These are phyloP conservation scores for Cantharis lateralis DNA, from an alignment of 2,888 invertebrate genomes.

Conservation along the genomic window DNA sequence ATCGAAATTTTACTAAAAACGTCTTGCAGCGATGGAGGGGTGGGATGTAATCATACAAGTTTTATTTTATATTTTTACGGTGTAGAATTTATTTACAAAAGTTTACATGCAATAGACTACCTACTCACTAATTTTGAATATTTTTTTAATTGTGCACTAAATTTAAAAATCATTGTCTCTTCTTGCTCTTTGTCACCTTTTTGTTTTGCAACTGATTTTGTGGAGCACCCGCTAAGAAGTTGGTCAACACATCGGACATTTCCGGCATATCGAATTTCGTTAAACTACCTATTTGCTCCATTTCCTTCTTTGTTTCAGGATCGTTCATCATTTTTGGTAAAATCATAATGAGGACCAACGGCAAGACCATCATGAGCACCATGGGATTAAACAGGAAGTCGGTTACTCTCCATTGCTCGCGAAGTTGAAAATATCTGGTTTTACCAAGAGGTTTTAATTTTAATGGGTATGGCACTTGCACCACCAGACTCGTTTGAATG, in stretches of 20 bases:
- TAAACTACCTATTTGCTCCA: conserved; percentile 86
- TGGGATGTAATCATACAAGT: background rate
- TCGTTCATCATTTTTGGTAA: conserved; percentile 97
- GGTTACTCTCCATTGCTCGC: conserved; percentile 96
- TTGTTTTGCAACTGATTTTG: conserved; percentile 42
- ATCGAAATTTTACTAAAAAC: too few species aligned
- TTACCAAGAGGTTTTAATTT: conserved; percentile 82
- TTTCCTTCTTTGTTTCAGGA: conserved; percentile 94
- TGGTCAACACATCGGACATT: conserved; percentile 93
- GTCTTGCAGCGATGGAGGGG: too few species aligned
- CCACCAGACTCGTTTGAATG: conserved; percentile 88
- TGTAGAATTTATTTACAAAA: background rate
- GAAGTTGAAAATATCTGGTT: conserved; percentile 84
- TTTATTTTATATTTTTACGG: background rate
- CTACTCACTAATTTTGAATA: background rate
- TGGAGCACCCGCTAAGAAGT: conserved; percentile 77
- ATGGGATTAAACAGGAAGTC: conserved; percentile 97
- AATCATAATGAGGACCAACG: conserved; percentile 86
- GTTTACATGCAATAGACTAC: background rate
- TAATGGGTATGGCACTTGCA: conserved; percentile 91
- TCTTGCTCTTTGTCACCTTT: conserved; percentile 47
- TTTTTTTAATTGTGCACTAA: background rate
- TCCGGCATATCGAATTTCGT: conserved; percentile 90
- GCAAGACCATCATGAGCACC: conserved; percentile 97
- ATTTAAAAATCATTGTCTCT: conserved; percentile 40